These are phyloP conservation scores for Microplitis deprimator DNA, from an alignment of 2,888 invertebrate species.

Conservation along the genomic window DNA sequence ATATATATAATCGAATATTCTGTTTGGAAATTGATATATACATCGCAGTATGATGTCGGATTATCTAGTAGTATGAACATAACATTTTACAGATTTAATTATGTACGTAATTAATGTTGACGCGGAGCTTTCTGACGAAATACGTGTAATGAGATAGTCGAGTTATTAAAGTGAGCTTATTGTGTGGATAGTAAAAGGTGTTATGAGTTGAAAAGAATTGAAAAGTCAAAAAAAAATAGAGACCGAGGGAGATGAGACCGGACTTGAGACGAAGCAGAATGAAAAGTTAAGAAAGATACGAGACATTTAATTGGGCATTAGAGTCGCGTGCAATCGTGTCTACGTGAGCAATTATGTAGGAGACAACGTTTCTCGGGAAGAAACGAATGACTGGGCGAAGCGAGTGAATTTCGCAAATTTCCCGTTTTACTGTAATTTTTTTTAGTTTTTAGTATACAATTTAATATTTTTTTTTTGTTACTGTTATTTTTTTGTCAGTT, in stretches of 20 bases:
- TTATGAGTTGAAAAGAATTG: background rate
- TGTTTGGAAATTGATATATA: conserved; percentile 29
- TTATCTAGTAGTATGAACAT: background rate
- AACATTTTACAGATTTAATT: background rate
- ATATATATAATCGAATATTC: conserved; percentile 30
- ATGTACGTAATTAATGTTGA: background rate
- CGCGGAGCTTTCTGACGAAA: background rate
- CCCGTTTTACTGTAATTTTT: conserved; percentile 4
- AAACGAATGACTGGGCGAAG: conserved; percentile 30
- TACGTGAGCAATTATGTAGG: conserved; percentile 54
- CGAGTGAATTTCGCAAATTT: conserved; percentile 20
- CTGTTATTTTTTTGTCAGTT: background rate
- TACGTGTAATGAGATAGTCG: background rate
- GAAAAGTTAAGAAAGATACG: conserved; percentile 29
- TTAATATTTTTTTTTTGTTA: background rate
- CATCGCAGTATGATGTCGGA: background rate
- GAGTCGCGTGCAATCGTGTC: conserved; percentile 48
- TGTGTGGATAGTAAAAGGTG: background rate
- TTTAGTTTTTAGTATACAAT: background rate
- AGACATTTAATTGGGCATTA: conserved; percentile 51
- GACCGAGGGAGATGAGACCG: background rate
- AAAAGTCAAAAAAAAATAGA: background rate
- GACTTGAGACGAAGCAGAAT: background rate
- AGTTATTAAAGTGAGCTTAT: background rate
- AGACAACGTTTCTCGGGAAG: conserved; percentile 34